Base-by-base conservation (phyloP, 2,113 vertebrate species). In the Copsychus sechellarum region DNA sequence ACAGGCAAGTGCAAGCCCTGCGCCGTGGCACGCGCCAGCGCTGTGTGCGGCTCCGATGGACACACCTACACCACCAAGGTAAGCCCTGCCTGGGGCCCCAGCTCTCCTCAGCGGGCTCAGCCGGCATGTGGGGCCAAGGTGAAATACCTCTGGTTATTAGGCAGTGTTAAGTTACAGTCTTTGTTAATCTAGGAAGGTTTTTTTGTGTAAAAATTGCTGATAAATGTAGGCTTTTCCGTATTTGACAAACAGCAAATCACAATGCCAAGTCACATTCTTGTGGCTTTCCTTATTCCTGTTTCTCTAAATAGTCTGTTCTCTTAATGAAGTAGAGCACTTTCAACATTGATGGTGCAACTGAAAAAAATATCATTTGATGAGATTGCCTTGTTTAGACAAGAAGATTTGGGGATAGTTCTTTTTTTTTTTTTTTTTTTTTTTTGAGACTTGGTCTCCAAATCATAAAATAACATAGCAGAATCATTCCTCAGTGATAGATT, bases 11-110 rank as follows among this genome's bases (percentile, higher is more conserved):
- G 99, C 97, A 98, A 97, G 82, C 96, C 98, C 7, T 99, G 99
- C 67, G 98, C 98, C 0, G 3, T 66, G 34, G 56, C 91, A 0
- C 98, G 97, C 19, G 17, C 96, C 36, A 91, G 33, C 51, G 66
- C 98, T 3, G 97, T 99, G 73, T 99, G 98, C 7, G 98, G 98
- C 9, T 98, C 98, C 0, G 99, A 99, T 15, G 99, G 99, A 36
- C 99, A 99, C 93, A 98, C 98, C 2, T 99, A 99, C 12, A 97
- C 95, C 3, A 97, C 97, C 72, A 98, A 98, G 98, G 99, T 99
- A 45, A 84, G 88, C 64, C 33, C 57, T 77, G 50, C 54, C 45
- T 15, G 6, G 10, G 29, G 21, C 54, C 54, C 3, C 5, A 42
- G 53, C 21, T 8, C 34, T 42, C 34, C 3, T 3, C n/a, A 15